Base-by-base conservation (phyloP, 2,888 invertebrate genomes). In the Oscheius myriophilus region DNA sequence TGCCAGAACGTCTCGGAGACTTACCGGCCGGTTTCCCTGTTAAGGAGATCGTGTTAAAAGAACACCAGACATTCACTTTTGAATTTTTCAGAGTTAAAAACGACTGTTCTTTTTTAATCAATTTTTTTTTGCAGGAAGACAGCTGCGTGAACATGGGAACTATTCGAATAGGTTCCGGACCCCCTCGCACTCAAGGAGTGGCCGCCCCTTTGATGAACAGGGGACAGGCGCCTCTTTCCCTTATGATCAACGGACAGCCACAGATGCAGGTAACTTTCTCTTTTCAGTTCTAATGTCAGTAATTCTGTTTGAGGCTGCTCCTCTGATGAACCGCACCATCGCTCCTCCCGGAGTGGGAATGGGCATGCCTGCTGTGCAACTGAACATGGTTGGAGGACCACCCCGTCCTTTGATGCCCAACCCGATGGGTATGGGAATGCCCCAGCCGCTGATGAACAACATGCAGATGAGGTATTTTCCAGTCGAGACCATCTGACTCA, bases 91-190 rank as follows among this genome's bases (percentile, higher is more conserved):
- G n/a, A n/a, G n/a, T n/a, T n/a, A n/a, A n/a, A n/a, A n/a, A n/a
- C n/a, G n/a, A n/a, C n/a, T n/a, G n/a, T n/a, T n/a, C n/a, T n/a
- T n/a, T n/a, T n/a, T n/a, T n/a, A n/a, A n/a, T n/a, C n/a, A 33
- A 16, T 23, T 39, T 23, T 59, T 26, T 64, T 65, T 42, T n/a
- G n/a, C n/a, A 69, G 66, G 71, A 72, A 25, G 78, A 74, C 23
- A 66, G 69, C 18, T 69, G 72, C 46, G 39, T 82, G 9, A 78
- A 83, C 65, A 80, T 83, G 78, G 84, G 84, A 49, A 83, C 84
- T 9, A 78, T 84, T 11, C 76, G 84, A 11, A 84, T 84, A 53
- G 81, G 80, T 6, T 57, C 67, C 21, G 62, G 53, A 12, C 43
- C 33, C 11, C 45, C 57, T 12, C 16, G n/a, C 6, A 18, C 49